Evolutionary conservation across 2,888 invertebrate genomes (phyloP), one percentile per base, ranked within the genome.

Genomic region (Mechanitis mazaeus): DNA sequence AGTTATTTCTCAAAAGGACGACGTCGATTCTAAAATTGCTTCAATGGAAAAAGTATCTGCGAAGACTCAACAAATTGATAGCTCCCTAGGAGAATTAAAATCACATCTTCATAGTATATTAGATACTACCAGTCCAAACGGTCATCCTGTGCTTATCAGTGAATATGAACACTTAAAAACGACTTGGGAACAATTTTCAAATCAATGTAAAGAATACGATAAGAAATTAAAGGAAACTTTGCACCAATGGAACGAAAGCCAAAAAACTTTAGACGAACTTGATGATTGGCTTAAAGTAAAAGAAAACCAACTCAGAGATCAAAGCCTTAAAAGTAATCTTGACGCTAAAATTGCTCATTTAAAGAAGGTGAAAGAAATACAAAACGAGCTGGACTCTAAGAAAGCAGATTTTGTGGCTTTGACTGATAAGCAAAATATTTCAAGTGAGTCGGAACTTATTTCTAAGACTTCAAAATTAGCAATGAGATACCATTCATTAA

Each of bases 241-340:
- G 67, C 93, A 93, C 55, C 94, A 95, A 75, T 96, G 96, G 94
- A 94, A 94, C 54, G 94, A 95, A 75, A 95, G 96, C 71, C 95
- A 96, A 73, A 93, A 92, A 56, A 91, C 94, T 31, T 92, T 97
- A 45, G 95, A 96, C 68, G 92, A 92, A 62, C 87, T 98, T 2
- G 95, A 95, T 74, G 91, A 92, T 56, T 98, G 98, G 98, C 91
- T 97, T 57, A 96, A 95, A 77, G 92, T 94, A 58, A 95, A 95
- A 76, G 98, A 98, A 84, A 92, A 92, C 56, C 94, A 95, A 77
- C 93, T 97, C 0, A 95, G 97, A 81, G 97, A 97, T 78, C 97
- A 97, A 82, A 95, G 96, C 69, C 91, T 97, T 2, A 96, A 96
- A 81, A 96, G 94, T 75, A 95, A 94, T 3, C 93, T 96, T 45